Percentiles rank a stretch among this genome's conserved stretches.
Conservation (phyloP, 2,797 vertebrate genomes). For the Micromesistius poutassou region DNA sequence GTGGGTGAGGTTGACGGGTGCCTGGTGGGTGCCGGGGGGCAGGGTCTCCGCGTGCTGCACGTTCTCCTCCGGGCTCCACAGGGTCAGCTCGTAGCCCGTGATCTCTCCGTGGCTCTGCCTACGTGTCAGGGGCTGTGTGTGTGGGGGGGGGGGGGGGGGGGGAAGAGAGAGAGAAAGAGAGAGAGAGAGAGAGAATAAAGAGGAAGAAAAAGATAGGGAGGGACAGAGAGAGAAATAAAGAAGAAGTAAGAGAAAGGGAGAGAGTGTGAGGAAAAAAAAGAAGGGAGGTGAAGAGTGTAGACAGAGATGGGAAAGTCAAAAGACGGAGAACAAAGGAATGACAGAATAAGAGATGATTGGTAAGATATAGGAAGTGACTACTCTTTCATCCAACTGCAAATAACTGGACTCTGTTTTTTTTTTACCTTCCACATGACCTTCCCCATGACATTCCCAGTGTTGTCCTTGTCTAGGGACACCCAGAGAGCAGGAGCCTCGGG, state of each 20-base stretch:
- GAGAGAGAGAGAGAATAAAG: too few relatives aligned
- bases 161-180: neutral
- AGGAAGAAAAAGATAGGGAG: too few relatives aligned
- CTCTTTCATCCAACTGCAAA: neutral
- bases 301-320: neutral
- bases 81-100: constrained; percentile 60
- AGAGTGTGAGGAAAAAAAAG: neutral
- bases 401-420: neutral
- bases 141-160: neutral
- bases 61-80: constrained; percentile 53
- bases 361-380: neutral
- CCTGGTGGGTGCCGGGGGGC: constrained; percentile 7
- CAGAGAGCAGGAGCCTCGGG: constrained; percentile 72
- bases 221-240: neutral
- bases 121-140: constrained; percentile 63
- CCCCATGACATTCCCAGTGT: constrained; percentile 54
- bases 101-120: constrained; percentile 65
- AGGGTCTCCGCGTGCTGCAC: constrained; percentile 32
- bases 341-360: neutral
- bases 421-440: constrained; percentile 72
- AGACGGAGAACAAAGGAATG: neutral
- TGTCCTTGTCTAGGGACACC: constrained; percentile 61
- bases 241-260: neutral
- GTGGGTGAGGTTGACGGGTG: constrained; percentile 55
- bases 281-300: neutral